Evolutionary conservation across 2,888 invertebrate genomes (phyloP).

Genomic region (Petrolisthes manimaculis): DNA sequence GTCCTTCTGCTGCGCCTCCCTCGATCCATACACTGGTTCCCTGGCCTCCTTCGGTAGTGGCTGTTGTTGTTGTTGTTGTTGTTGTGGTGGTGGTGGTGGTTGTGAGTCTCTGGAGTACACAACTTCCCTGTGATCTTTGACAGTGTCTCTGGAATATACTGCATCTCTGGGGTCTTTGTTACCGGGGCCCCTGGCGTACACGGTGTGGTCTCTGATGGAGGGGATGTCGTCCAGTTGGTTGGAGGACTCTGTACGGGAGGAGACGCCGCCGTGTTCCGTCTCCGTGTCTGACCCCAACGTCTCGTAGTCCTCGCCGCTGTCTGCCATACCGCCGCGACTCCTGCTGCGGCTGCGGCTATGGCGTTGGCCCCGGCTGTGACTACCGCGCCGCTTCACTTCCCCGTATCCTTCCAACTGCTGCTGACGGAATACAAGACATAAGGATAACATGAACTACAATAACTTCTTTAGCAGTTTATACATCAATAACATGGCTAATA

Average conservation of each 20-base stretch:
- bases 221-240: constrained; percentile 65
- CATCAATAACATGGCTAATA: neutral
- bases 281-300: constrained; percentile 57
- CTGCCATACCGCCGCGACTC: constrained; percentile 31
- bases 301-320: constrained; percentile 64
- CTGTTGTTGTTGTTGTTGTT: constrained; percentile 20
- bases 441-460: neutral
- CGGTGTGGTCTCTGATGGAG: constrained; percentile 61
- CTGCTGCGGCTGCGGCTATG: constrained; percentile 46
- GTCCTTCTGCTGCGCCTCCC: constrained; percentile 33
- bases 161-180: constrained; percentile 47
- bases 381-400: constrained; percentile 50
- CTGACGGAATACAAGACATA: neutral
- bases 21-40: constrained; percentile 34
- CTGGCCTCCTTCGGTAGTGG: constrained; percentile 32
- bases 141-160: constrained; percentile 46
- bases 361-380: constrained; percentile 46
- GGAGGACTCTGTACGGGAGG: constrained; percentile 62
- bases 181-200: constrained; percentile 56
- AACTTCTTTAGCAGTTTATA: neutral
- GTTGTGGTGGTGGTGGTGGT: constrained; percentile 22
- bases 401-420: constrained; percentile 55
- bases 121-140: constrained; percentile 38
- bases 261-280: constrained; percentile 63
- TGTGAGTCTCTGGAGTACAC: constrained; percentile 48